Evolutionary conservation across 2,888 invertebrate genomes (phyloP).

Genomic region (Cremastobaeus sp.): DNA sequence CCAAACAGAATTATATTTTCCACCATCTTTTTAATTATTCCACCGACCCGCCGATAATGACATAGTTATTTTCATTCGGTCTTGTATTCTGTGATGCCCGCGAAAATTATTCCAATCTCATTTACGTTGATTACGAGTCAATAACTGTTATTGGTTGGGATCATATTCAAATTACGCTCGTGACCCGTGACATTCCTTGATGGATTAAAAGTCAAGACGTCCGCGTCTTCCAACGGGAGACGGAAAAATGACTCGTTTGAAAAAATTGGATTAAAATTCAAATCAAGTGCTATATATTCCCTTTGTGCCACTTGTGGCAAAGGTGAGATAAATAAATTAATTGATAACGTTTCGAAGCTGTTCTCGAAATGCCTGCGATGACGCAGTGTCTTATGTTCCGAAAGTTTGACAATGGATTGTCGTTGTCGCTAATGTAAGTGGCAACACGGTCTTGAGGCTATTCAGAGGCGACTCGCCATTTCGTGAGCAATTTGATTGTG

Average conservation of each 20-base stretch:
- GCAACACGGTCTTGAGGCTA: slow-evolving; percentile 31
- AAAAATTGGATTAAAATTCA: too few relatives aligned
- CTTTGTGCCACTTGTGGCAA: too few relatives aligned
- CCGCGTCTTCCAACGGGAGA: too few relatives aligned
- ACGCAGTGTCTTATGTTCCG: too few relatives aligned
- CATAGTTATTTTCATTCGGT: slow-evolving; percentile 30
- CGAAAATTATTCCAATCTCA: slow-evolving; percentile 11
- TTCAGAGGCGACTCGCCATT: slow-evolving; percentile 48
- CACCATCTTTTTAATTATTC: slow-evolving; percentile 38
- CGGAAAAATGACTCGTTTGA: too few relatives aligned
- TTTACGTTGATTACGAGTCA: slow-evolving; percentile 4
- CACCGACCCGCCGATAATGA: slow-evolving; percentile 22
- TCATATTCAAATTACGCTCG: too few relatives aligned
- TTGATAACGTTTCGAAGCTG: too few relatives aligned
- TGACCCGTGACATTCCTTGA: too few relatives aligned
- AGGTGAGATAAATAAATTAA: too few relatives aligned
- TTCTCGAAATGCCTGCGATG: too few relatives aligned
- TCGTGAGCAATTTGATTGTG: slow-evolving; percentile 51
- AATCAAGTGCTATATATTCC: too few relatives aligned
- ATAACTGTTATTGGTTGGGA: slow-evolving; percentile 3
- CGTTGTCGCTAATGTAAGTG: neutral
- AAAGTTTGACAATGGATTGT: neutral
- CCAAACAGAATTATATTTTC: slow-evolving; percentile 37
- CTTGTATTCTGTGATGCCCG: slow-evolving; percentile 6
- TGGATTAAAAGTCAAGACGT: too few relatives aligned